Conservation (phyloP, 2,888 invertebrate species). For the Melikaiella ostensackeni region DNA sequence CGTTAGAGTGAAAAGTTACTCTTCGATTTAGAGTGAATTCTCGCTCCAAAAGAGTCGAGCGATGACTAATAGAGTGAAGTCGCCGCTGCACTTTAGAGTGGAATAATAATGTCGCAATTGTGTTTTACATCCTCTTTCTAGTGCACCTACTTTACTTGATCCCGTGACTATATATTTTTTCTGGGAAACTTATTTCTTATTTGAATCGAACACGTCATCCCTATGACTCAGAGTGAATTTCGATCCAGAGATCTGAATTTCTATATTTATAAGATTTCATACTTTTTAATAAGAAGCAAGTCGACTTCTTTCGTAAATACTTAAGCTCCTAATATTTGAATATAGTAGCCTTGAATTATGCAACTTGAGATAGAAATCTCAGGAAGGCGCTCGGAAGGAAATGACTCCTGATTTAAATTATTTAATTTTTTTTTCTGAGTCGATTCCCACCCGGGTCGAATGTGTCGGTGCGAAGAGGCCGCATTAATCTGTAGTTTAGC, state of each 20-base stretch:
- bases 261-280: constrained; percentile 1
- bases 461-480: constrained; percentile 58
- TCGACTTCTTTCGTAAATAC: neutral
- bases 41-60: too few species aligned
- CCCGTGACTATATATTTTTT: neutral
- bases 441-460: constrained; percentile 53
- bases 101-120: too few species aligned
- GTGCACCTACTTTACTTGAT: neutral
- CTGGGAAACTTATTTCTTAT: neutral
- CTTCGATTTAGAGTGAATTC: too few species aligned
- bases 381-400: constrained; percentile 29
- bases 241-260: neutral
- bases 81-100: too few species aligned
- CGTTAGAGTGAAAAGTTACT: too few species aligned
- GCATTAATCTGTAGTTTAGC: constrained; percentile 77
- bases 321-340: neutral
- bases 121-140: neutral
- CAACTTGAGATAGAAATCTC: constrained; percentile 13
- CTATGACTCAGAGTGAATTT: neutral
- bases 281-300: neutral
- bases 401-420: constrained; percentile 19
- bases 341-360: neutral
- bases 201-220: neutral
- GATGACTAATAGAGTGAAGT: too few species aligned
- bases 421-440: constrained; percentile 39